Conservation (phyloP, 2,113 vertebrate genomes). For the Fulmarus glacialis region DNA sequence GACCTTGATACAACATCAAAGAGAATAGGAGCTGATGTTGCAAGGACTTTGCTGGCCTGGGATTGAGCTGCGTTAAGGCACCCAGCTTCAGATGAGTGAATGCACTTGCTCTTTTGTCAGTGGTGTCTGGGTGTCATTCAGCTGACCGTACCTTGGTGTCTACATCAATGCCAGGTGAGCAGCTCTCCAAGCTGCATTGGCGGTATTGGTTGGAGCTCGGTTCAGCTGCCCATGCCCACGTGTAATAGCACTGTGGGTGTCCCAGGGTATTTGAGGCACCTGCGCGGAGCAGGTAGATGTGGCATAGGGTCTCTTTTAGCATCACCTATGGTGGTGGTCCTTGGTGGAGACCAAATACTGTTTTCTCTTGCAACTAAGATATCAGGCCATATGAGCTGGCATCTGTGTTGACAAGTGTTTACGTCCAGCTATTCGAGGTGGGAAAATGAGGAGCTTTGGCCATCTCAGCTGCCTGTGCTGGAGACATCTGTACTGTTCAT, state of each 20-base stretch:
- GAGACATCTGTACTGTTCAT: background rate
- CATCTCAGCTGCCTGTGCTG: background rate
- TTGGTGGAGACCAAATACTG: background rate
- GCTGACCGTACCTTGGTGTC: background rate
- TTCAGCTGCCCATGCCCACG: background rate
- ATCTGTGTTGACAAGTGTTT: background rate
- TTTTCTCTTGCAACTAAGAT: background rate
- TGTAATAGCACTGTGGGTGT: background rate
- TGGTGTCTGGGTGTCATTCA: background rate
- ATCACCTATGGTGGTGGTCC: background rate
- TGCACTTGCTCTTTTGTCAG: background rate
- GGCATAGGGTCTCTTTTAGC: background rate
- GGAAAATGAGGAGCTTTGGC: background rate
- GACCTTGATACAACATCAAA: background rate
- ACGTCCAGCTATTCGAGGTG: background rate
- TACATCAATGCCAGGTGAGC: background rate
- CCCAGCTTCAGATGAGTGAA: background rate
- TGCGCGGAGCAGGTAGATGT: accelerated
- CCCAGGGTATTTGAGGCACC: background rate
- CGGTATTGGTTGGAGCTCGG: accelerated
- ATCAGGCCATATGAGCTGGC: background rate
- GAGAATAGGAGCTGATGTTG: background rate
- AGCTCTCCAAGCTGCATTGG: background rate
- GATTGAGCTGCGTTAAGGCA: background rate
- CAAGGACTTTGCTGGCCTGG: background rate